Evolutionary conservation across 2,888 invertebrate genomes (phyloP).

Genomic region (Caprella mutica): DNA sequence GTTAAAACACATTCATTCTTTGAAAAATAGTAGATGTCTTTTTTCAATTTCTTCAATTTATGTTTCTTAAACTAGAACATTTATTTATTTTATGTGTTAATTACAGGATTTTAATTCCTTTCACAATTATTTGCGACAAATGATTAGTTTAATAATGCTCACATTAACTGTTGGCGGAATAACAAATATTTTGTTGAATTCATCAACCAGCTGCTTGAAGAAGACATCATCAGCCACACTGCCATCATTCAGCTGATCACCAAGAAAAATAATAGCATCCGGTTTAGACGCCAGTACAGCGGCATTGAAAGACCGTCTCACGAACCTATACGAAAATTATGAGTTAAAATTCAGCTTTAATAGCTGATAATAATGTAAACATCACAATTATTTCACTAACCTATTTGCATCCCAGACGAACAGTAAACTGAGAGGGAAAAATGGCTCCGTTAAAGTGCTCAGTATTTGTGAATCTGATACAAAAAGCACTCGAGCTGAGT

Average conservation of each 20-base stretch:
- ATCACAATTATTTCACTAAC: slow-evolving; percentile 7
- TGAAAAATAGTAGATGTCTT: too few species aligned
- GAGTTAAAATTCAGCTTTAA: too few species aligned
- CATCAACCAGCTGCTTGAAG: slow-evolving; percentile 59
- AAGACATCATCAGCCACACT: slow-evolving; percentile 59
- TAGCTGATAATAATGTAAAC: not conserved
- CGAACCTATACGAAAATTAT: slow-evolving; percentile 24
- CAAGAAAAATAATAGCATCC: slow-evolving; percentile 75
- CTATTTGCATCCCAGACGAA: slow-evolving; percentile 28
- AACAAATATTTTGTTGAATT: slow-evolving; percentile 57
- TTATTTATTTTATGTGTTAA: too few species aligned
- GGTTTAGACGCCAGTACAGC: slow-evolving; percentile 63
- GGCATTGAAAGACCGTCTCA: slow-evolving; percentile 47
- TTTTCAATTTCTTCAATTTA: too few species aligned
- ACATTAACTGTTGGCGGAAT: slow-evolving; percentile 37
- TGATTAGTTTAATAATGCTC: too few species aligned
- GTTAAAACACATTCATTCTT: too few species aligned
- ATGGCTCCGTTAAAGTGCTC: slow-evolving; percentile 19
- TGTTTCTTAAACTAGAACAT: too few species aligned
- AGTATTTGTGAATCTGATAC: slow-evolving; percentile 31
- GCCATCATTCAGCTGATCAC: slow-evolving; percentile 92
- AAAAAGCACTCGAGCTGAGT: slow-evolving; percentile 16
- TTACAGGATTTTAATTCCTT: too few species aligned
- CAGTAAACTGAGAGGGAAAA: slow-evolving; percentile 19
- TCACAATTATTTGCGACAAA: too few species aligned